phyloP scores from a whole-genome alignment of 2,797 vertebrate species.

The Rhinogobio ventralis region DNA sequence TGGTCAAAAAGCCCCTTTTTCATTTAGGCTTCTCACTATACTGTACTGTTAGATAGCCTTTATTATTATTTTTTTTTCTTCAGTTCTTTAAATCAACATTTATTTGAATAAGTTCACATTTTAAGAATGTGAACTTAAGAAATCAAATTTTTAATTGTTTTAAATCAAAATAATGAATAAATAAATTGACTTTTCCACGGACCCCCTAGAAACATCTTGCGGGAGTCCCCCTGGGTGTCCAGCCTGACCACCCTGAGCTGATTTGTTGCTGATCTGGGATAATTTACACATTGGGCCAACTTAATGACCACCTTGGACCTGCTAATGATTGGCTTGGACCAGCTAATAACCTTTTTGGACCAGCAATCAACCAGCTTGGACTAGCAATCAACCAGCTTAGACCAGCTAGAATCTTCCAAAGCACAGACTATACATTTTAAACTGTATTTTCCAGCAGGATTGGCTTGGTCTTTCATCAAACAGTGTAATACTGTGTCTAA shows the following conservation, averaged over 20 bases:
- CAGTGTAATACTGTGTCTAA: constrained; percentile 9
- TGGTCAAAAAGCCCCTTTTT: neutral
- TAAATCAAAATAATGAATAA: neutral
- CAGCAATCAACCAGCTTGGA: neutral
- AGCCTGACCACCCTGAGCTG: neutral
- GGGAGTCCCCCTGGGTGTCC: neutral
- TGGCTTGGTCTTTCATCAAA: constrained; percentile 4
- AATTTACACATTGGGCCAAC: neutral
- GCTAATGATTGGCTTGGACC: neutral
- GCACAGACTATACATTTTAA: constrained; percentile 1
- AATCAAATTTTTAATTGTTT: neutral
- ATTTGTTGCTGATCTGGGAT: constrained; percentile 19
- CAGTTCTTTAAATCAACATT: neutral
- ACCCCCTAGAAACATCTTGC: neutral
- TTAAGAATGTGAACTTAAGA: too few species aligned
- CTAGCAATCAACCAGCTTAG: neutral
- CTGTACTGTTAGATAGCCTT: too few species aligned
- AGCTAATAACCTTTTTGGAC: neutral
- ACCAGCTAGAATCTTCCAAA: neutral
- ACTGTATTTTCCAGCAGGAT: neutral
- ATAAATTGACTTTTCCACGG: neutral
- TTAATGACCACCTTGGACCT: constrained; percentile 12
- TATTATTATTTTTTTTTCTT: too few species aligned
- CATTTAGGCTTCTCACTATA: neutral
- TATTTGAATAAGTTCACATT: neutral